Evolutionary conservation across 1,140 invertebrate species (phyloP), one percentile per base, ranked within the genome.

Genomic region (Bombus superbus): DNA sequence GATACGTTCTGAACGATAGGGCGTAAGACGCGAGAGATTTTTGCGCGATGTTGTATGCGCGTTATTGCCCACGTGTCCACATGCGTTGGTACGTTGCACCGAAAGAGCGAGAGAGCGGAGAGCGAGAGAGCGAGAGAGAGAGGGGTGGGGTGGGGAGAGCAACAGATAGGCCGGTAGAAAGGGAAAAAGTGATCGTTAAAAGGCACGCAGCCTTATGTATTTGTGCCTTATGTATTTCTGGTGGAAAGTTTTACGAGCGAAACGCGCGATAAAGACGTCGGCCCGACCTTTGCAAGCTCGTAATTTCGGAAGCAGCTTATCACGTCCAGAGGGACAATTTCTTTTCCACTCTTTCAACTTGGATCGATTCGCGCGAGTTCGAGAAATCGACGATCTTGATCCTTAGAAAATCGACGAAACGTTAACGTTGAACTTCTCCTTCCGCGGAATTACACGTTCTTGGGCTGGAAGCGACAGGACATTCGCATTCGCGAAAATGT

Each of bases 171-270:
- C 6, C 3, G 13, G 15, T 25, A 15, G 6, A 2, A 35, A 47
- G 8, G 2, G 11, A 38, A 75, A 81, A 86, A 83, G 83, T 64
- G 62, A 74, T 66, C 69, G 75, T 44, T 87, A 81, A 69, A 57
- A 78, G 40, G 64, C 88, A 80, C 73, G 83, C 69, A 42, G 75
- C 44, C n/a, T n/a, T n/a, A n/a, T n/a, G n/a, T n/a, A n/a, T n/a
- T n/a, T n/a, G 38, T 32, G 42, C 38, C 75, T 86, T 75, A 47
- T 5, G 44, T 47, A 81, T 83, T 83, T 75, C 83, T 44, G 81
- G 25, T 40, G 72, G 57, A 81, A 75, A 76, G 59, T 90, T 90
- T 90, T 84, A 87, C 81, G 89, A 89, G 68, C 40, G 66, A 72
- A 59, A 72, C 75, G 75, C 76, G 87, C 35, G 72, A 86, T 86